Base-by-base conservation (phyloP, 1,140 invertebrate species). In the Caenorhabditis tropicalis region DNA sequence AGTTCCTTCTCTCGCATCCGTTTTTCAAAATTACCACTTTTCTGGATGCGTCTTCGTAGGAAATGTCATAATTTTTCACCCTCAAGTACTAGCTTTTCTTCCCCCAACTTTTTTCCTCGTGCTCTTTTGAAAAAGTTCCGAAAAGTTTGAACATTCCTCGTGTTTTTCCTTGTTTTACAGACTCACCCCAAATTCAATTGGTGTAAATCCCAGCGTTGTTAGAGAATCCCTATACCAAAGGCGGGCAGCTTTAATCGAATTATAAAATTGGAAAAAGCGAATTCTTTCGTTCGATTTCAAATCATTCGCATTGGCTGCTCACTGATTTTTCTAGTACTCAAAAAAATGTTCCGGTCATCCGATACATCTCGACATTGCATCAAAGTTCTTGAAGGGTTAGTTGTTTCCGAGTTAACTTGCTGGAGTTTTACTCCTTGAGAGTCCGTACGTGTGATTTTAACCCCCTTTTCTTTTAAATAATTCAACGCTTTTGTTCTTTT, bases 321-420 rank as follows among this genome's bases (percentile, higher is more conserved):
- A 33, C 16, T 60, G 6, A 60, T 33, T 19, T 65, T 33, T 2
- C 58, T 33, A 7, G 6, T 65, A 65, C 29, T 31, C 36, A 2
- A 15, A 43, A 74, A 74, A 19, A 74, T 43, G 65, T 19, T 74
- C n/a, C 33, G 65, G 65, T 74, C 36, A 74, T 74, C 65, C 36
- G 65, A 74, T 39, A 74, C 65, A 74, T 74, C 65, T 74, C 36
- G 65, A 1, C 36, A 74, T 74, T 74, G 65, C 65, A 12, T 74
- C 65, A 74, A 74, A 74, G 65, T 74, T 74, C 65, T 74, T 46
- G 65, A 74, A 74, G 65, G 65, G 65, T 74, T 74, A 74, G 65
- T 74, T 74, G 43, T 74, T 46, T 43, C 31, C 16, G 15, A 12
- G 6, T n/a, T 51, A 12, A 19, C n/a, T 51, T 2, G 1, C 21